These are phyloP conservation scores for Pagrus major DNA, from an alignment of 2,113 vertebrate species.

Conservation along the genomic window DNA sequence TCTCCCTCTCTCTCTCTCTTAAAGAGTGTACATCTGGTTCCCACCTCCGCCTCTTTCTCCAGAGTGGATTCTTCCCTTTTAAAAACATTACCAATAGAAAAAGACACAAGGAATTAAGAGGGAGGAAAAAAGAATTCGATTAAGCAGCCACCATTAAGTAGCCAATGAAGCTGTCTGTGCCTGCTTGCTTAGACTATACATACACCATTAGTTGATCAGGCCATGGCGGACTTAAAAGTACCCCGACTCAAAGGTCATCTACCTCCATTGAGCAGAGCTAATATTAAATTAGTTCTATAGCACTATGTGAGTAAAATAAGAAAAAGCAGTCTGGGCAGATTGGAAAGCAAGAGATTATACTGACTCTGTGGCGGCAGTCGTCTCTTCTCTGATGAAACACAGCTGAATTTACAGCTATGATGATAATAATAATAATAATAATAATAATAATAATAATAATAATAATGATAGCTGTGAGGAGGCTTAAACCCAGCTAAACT, in stretches of 20 bases:
- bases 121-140: slow-evolving; percentile 35
- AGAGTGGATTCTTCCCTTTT: slow-evolving; percentile 42
- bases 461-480: not conserved
- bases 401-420: slow-evolving; percentile 22
- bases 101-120: slow-evolving; percentile 51
- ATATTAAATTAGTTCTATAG: slow-evolving; percentile 72
- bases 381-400: slow-evolving; percentile 22
- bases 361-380: slow-evolving; percentile 19
- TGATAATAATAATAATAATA: not conserved
- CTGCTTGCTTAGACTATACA: slow-evolving; percentile 62
- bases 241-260: slow-evolving; percentile 69
- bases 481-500: not conserved
- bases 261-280: slow-evolving; percentile 68
- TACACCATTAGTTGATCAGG: slow-evolving; percentile 71
- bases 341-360: slow-evolving; percentile 40
- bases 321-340: slow-evolving; percentile 30
- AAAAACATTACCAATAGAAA: slow-evolving; percentile 53
- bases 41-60: slow-evolving; percentile 26
- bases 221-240: slow-evolving; percentile 60
- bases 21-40: slow-evolving; percentile 59
- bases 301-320: slow-evolving; percentile 39
- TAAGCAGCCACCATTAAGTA: slow-evolving; percentile 75
- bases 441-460: not conserved
- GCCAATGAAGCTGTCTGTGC: slow-evolving; percentile 65
- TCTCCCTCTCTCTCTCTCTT: too few relatives aligned